A percentile compares a stretch with the other conserved stretches of the same genome.
Conservation (phyloP, 1,140 invertebrate species). For the Papilio machaon region DNA sequence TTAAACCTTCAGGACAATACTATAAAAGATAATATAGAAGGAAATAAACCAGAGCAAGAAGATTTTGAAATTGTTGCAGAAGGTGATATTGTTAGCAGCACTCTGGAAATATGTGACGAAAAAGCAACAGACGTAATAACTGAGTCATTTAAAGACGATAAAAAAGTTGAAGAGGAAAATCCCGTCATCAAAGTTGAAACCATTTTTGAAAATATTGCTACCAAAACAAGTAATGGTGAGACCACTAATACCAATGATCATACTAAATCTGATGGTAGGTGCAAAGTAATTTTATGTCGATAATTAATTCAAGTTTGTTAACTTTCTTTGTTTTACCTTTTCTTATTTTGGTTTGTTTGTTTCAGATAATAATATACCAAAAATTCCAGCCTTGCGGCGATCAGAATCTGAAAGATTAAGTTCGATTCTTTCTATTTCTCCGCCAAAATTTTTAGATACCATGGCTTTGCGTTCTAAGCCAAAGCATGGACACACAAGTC, state of each 20-base stretch:
- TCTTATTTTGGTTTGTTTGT: constrained; percentile 44
- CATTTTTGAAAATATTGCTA: background rate
- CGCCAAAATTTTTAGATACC: constrained; percentile 84
- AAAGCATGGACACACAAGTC: constrained; percentile 83
- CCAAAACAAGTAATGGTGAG: background rate
- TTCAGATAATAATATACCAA: constrained; percentile 76
- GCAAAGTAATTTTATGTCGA: constrained; percentile 4
- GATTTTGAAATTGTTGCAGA: constrained; percentile 52
- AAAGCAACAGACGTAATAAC: constrained; percentile 3
- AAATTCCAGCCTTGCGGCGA: constrained; percentile 66
- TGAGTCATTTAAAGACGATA: constrained; percentile 41
- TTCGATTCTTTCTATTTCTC: constrained; percentile 83
- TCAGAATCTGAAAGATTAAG: constrained; percentile 77
- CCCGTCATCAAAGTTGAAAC: background rate
- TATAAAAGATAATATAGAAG: constrained; percentile 44
- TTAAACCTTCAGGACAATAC: constrained; percentile 67
- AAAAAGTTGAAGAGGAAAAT: constrained; percentile 42
- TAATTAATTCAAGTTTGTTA: constrained; percentile 24
- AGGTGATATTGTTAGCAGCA: constrained; percentile 67
- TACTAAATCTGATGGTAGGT: constrained; percentile 6
- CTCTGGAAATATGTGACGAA: constrained; percentile 47
- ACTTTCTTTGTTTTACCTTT: constrained; percentile 36
- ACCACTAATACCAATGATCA: constrained; percentile 34
- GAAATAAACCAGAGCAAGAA: constrained; percentile 46
- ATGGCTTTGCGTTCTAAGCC: constrained; percentile 89